phyloP scores from a whole-genome alignment of 2,888 invertebrate genomes.

The Polyommatus iphigenia region DNA sequence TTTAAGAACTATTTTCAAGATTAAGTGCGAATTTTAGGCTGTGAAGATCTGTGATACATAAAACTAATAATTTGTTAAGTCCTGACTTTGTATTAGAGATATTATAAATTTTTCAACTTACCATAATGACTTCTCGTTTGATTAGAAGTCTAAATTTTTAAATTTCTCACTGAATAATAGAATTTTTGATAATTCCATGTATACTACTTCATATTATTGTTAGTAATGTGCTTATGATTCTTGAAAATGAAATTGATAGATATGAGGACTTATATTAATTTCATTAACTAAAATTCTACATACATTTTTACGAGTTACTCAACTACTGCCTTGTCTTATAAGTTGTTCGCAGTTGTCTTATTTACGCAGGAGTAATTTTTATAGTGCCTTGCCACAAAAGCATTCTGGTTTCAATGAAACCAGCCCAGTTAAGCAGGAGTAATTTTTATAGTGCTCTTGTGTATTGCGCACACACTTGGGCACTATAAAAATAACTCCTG shows the following conservation, averaged over 20 bases:
- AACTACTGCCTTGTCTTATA: not conserved
- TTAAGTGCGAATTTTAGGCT: slow-evolving; percentile 27
- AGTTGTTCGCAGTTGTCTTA: no score
- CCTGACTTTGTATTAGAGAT: not conserved
- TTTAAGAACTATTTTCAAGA: slow-evolving; percentile 12
- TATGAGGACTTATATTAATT: not conserved
- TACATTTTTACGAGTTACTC: not conserved
- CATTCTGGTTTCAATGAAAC: no score
- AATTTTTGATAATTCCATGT: not conserved
- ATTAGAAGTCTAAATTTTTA: slow-evolving; percentile 4
- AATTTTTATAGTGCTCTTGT: no score
- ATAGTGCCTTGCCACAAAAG: no score
- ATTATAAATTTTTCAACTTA: not conserved
- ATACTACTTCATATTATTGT: not conserved
- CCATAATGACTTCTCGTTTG: not conserved
- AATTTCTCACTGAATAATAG: not conserved
- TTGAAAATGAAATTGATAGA: not conserved
- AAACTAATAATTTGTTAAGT: not conserved
- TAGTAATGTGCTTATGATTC: no score
- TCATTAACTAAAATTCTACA: no score
- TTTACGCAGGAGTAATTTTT: no score
- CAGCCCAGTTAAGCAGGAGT: no score
- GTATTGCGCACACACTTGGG: no score
- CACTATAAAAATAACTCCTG: no score
- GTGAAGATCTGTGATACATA: slow-evolving; percentile 37